Base-by-base conservation (phyloP, 2,113 vertebrate species). In the Cyrtonyx montezumae region DNA sequence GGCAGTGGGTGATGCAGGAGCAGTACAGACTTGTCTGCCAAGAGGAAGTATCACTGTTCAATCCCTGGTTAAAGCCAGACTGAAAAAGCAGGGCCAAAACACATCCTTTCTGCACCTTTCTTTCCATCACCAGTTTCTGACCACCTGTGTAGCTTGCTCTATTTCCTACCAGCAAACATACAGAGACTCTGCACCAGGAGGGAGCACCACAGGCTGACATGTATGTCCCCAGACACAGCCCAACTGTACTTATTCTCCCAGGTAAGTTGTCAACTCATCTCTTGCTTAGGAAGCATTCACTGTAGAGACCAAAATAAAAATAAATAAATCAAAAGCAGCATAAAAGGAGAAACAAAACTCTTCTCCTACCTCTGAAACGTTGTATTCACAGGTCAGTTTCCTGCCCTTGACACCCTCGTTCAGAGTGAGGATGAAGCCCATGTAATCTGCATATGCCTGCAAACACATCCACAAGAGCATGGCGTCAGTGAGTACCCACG, bases 371-470 rank as follows among this genome's bases (percentile, higher is more conserved):
- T 99, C 98, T 13, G 99, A 99, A 74, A 99, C 98, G 87, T 96
- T 98, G 92, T 99, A 99, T 87, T 98, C 98, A 62, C 98, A 98
- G 4, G 97, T 98, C 94, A 99, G 97, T 96, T 99, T 99, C 98
- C 99, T 99, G 68, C 99, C 98, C 89, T 98, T 99, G 94, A 99
- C 98, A 0, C 98, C 98, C 96, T 99, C 99, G 0, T 99, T 99
- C 94, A 99, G 97, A 2, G 98, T 98, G 84, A 99, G 98, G 93
- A 99, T 94, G 96, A 99, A 99, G 75, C 99, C 99, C 11, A 99
- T 99, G 97, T 99, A 99, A 95, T 99, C 99, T 13, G 98, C 98
- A 0, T 99, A 99, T 0, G 99, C 99, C 99, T 99, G 91, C 1
- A n/a, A 93, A 79, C 43, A 92, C 69, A 94, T 0, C 85, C 14